Evolutionary conservation across 2,888 invertebrate species (phyloP).

Genomic region (Lymantria monacha): DNA sequence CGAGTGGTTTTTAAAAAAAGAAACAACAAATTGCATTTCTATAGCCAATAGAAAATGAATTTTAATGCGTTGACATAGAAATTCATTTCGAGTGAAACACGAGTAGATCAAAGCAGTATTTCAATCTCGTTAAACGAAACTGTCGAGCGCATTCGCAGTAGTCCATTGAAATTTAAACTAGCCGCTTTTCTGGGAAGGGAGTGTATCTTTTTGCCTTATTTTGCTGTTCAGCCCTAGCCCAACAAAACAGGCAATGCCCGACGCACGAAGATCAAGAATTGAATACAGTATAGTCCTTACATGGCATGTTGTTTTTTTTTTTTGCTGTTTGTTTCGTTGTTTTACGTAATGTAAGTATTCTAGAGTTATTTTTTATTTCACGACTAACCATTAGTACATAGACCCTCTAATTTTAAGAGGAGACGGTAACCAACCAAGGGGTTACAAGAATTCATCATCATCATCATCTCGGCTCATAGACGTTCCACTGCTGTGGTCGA

Average conservation of each 20-base stretch:
- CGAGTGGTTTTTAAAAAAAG: constrained; percentile 20
- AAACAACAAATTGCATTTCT: constrained; percentile 26
- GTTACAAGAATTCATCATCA: too few relatives aligned
- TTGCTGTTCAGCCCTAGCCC: constrained; percentile 52
- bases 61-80: constrained; percentile 17
- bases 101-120: constrained; percentile 67
- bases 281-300: too few relatives aligned
- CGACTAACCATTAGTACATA: too few relatives aligned
- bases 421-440: too few relatives aligned
- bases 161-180: constrained; percentile 79
- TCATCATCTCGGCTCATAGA: too few relatives aligned
- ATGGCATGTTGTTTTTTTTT: too few relatives aligned
- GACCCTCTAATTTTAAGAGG: too few relatives aligned
- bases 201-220: constrained; percentile 48
- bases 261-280: constrained; percentile 18
- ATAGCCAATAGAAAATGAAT: constrained; percentile 19
- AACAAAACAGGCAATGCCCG: constrained; percentile 48
- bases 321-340: too few relatives aligned
- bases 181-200: constrained; percentile 62
- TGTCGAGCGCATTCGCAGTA: constrained; percentile 64
- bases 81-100: constrained; percentile 28
- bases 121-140: constrained; percentile 75
- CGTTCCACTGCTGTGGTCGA: too few relatives aligned
- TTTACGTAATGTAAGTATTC: too few relatives aligned
- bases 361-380: too few relatives aligned